Percentiles rank a stretch among this genome's conserved stretches.
Conservation (phyloP, 1,140 invertebrate genomes). For the Hycleus cichorii region DNA sequence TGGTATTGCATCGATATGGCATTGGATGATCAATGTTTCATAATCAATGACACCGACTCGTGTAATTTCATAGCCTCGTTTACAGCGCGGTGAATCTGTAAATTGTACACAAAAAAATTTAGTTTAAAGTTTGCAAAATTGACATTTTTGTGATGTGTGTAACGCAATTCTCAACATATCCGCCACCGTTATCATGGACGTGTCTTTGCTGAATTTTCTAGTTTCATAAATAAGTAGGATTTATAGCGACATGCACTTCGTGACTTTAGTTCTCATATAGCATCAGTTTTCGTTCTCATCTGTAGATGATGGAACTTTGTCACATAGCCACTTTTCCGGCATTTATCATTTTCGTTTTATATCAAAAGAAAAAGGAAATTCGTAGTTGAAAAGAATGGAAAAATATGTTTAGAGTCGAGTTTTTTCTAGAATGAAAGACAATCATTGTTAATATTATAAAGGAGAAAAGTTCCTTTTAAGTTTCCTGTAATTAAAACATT, state of each 20-base stretch:
- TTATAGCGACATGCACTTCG: conserved; percentile 34
- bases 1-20: conserved; percentile 77
- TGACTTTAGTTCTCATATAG: conserved; percentile 25
- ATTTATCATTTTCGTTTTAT: conserved; percentile 25
- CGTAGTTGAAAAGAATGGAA: background rate
- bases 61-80: conserved; percentile 48
- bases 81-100: conserved; percentile 57
- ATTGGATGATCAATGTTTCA: conserved; percentile 57
- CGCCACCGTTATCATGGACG: conserved; percentile 13
- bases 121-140: too few relatives aligned
- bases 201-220: conserved; percentile 23
- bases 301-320: conserved; percentile 30
- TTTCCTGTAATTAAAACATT: conserved; percentile 14
- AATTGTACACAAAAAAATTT: conserved; percentile 6
- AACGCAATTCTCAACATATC: conserved; percentile 16
- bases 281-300: conserved; percentile 14
- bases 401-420: too few relatives aligned
- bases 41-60: conserved; percentile 53
- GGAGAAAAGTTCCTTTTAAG: background rate
- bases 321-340: conserved; percentile 24
- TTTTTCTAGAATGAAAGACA: too few relatives aligned
- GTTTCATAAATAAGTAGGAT: conserved; percentile 34
- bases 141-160: too few relatives aligned
- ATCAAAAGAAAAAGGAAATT: background rate
- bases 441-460: too few relatives aligned